Conservation (phyloP, 2,113 vertebrate species). For the Eira barbara region DNA sequence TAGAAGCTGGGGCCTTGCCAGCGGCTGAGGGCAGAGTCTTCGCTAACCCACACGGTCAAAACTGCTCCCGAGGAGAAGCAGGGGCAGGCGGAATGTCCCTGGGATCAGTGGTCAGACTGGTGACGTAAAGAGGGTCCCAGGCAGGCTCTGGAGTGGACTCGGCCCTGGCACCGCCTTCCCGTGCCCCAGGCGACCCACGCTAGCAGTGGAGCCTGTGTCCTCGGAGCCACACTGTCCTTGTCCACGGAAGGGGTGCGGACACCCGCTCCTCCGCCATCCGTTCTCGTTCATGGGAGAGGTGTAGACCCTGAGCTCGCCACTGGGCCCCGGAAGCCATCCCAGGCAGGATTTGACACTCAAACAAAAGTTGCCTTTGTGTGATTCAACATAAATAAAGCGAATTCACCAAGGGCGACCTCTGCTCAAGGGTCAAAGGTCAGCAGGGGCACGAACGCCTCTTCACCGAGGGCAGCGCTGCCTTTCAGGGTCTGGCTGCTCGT, state of each 20-base stretch:
- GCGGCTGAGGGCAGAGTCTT: rapidly evolving
- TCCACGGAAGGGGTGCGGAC: neutral
- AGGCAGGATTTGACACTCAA: slow-evolving; percentile 67
- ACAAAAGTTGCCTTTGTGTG: slow-evolving; percentile 76
- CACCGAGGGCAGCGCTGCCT: neutral
- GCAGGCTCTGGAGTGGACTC: rapidly evolving
- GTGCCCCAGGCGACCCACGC: rapidly evolving
- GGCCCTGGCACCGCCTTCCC: rapidly evolving
- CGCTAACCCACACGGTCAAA: neutral
- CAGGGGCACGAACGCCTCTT: neutral
- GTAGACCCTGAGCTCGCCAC: neutral
- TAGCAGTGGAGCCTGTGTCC: rapidly evolving
- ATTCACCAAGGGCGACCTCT: slow-evolving; percentile 73
- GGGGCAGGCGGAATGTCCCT: rapidly evolving
- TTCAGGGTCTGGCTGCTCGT: neutral
- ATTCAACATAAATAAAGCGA: slow-evolving; percentile 72
- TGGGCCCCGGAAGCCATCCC: slow-evolving; percentile 19
- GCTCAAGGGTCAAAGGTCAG: slow-evolving; percentile 60
- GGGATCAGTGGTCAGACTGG: neutral
- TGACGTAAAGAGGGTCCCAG: neutral
- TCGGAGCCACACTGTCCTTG: neutral
- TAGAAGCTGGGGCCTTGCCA: neutral
- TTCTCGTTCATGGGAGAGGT: neutral
- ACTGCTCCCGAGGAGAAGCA: neutral
- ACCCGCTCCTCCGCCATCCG: rapidly evolving